Conservation (phyloP, 2,797 vertebrate genomes). For the Halcyon badia region DNA sequence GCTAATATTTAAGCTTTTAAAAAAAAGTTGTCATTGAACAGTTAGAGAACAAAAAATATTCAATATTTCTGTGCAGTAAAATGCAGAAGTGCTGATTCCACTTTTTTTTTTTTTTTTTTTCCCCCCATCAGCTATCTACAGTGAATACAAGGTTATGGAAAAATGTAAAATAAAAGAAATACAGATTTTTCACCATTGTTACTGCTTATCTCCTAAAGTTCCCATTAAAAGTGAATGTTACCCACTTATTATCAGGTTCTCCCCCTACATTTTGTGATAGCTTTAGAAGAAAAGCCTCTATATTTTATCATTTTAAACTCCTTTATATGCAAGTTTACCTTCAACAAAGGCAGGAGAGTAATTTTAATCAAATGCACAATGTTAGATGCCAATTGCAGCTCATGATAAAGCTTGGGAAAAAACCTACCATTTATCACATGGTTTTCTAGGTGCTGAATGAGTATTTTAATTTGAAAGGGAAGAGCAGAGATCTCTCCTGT, state of each 20-base stretch:
- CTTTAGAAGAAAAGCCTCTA: background rate
- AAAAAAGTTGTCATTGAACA: background rate
- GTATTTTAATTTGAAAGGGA: constrained; percentile 45
- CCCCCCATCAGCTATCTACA: background rate
- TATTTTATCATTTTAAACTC: background rate
- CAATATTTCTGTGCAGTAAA: background rate
- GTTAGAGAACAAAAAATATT: background rate
- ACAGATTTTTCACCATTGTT: background rate
- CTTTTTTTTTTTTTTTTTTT: background rate
- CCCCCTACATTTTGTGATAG: background rate
- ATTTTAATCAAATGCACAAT: background rate
- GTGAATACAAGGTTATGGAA: background rate
- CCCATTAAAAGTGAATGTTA: background rate
- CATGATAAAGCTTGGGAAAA: background rate
- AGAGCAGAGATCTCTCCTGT: constrained; percentile 1
- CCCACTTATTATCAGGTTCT: background rate
- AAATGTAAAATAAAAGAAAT: background rate
- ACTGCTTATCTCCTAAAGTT: background rate
- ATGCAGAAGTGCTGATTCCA: background rate
- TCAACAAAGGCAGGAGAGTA: background rate
- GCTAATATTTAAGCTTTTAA: background rate
- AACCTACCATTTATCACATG: background rate
- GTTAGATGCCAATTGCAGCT: background rate
- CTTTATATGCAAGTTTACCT: background rate
- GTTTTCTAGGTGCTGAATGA: background rate